A percentile compares a stretch with the other conserved stretches of the same genome.
phyloP scores from a whole-genome alignment of 2,113 vertebrate genomes.

The Neomonachus schauinslandi region DNA sequence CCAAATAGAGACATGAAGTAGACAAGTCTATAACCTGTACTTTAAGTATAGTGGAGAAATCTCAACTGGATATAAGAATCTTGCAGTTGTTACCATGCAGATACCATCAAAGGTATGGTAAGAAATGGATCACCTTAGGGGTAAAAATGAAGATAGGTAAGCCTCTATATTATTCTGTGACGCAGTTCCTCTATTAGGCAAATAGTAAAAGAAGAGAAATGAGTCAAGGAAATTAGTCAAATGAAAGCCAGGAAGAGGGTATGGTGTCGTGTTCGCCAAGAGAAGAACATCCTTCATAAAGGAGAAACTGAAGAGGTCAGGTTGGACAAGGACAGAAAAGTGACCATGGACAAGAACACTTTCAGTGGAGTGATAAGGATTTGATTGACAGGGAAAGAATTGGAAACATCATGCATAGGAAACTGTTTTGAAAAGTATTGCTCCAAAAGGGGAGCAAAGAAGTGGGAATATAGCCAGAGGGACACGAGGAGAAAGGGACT shows the following conservation, averaged over 20 bases:
- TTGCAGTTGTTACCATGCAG: background rate
- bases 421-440: background rate
- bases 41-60: background rate
- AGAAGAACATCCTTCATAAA: background rate
- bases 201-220: background rate
- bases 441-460: background rate
- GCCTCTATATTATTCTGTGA: background rate
- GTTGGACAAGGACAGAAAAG: background rate
- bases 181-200: background rate
- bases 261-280: background rate
- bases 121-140: background rate
- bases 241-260: background rate
- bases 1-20: background rate
- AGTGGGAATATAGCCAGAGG: background rate
- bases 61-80: background rate
- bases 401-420: background rate
- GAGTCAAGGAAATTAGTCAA: background rate
- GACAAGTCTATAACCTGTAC: background rate
- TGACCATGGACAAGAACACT: background rate
- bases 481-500: background rate
- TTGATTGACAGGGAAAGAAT: background rate
- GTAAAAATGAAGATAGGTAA: background rate
- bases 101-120: too few species aligned
- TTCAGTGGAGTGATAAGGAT: background rate
- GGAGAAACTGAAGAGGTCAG: background rate